Percentiles rank a stretch among this genome's conserved stretches.
phyloP scores from a whole-genome alignment of 2,113 vertebrate species.

The Oreochromis spilurus region DNA sequence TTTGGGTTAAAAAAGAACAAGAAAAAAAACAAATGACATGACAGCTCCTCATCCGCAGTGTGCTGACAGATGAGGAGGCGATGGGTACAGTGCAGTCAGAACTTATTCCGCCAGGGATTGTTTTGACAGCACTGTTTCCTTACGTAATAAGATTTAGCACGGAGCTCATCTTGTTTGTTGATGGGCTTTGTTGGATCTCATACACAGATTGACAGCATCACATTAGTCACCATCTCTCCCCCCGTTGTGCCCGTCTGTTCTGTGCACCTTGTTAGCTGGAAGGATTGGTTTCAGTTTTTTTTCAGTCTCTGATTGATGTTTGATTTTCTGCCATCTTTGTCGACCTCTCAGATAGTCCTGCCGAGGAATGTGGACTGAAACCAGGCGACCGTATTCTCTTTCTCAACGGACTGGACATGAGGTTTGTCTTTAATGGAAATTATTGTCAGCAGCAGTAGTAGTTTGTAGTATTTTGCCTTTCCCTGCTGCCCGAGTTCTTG shows the following conservation, averaged over 20 bases:
- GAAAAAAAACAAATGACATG: background rate
- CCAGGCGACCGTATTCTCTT: conserved; percentile 92
- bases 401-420: conserved; percentile 98
- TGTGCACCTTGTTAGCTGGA: conserved; percentile 20
- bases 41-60: background rate
- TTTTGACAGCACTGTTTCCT: conserved; percentile 49
- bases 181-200: conserved; percentile 22
- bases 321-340: conserved; percentile 1
- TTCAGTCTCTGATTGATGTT: background rate
- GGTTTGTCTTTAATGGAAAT: conserved; percentile 70
- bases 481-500: background rate
- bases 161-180: background rate
- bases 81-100: background rate
- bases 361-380: conserved; percentile 90
- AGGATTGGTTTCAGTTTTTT: background rate
- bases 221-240: conserved; percentile 27
- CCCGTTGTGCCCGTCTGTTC: background rate
- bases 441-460: background rate
- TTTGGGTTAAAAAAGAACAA: background rate
- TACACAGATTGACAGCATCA: conserved; percentile 32
- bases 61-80: conserved; percentile 40
- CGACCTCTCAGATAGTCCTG: conserved; percentile 83
- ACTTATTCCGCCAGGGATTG: conserved; percentile 10
- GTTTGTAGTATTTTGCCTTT: background rate
- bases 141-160: conserved; percentile 33